These are phyloP conservation scores for Pseudocheirus occidentalis DNA, from an alignment of 2,797 vertebrate genomes.

Conservation along the genomic window DNA sequence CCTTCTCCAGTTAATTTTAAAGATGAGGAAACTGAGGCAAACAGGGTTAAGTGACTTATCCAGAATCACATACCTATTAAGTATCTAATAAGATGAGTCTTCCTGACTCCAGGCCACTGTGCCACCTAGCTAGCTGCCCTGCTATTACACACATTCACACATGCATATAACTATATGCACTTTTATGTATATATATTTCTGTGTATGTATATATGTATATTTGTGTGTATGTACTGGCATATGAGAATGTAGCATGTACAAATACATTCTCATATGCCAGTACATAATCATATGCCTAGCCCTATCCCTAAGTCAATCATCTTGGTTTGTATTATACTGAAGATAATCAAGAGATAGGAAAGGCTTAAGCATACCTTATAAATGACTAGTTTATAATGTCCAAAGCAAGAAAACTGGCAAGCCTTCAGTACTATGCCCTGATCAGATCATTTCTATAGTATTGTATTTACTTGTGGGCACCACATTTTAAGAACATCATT, in stretches of 20 bases:
- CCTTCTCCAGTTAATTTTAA: neutral
- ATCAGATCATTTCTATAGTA: neutral
- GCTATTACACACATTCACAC: neutral
- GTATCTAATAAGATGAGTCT: neutral
- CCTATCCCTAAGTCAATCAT: too few species aligned
- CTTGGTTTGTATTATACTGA: neutral
- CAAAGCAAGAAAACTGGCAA: neutral
- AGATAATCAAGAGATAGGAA: neutral
- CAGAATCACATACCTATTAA: neutral
- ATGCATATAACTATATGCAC: neutral
- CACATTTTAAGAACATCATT: neutral
- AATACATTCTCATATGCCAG: neutral
- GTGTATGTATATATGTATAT: neutral
- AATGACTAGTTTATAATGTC: neutral
- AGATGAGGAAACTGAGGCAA: neutral
- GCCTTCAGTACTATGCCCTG: neutral
- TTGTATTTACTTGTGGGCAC: neutral
- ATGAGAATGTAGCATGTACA: neutral
- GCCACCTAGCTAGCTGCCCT: neutral
- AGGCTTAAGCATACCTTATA: neutral
- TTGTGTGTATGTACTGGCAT: neutral
- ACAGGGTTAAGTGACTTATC: neutral
- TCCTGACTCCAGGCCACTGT: neutral
- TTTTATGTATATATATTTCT: neutral
- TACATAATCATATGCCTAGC: too few species aligned